Conservation (phyloP, 1,140 invertebrate species). For the Stegodyphus dumicola region DNA sequence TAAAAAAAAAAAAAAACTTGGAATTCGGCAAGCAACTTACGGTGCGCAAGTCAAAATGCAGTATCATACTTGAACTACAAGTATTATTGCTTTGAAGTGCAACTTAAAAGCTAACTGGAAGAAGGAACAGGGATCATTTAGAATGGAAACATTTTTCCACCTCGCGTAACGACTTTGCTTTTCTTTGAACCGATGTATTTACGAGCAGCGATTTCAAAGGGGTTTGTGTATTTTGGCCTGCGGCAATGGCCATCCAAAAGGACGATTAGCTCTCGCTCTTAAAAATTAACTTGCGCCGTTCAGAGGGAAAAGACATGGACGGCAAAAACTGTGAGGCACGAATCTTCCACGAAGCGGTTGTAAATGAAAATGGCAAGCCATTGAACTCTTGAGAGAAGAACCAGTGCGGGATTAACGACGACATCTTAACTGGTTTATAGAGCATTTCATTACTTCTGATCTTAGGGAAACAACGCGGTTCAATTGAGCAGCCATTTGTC, state of each 20-base stretch:
- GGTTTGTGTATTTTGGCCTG: slow-evolving; percentile 39
- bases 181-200: slow-evolving; percentile 14
- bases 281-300: slow-evolving; percentile 55
- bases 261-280: slow-evolving; percentile 54
- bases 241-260: slow-evolving; percentile 35
- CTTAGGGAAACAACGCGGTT: slow-evolving; percentile 59
- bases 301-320: slow-evolving; percentile 37
- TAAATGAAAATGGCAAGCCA: slow-evolving; percentile 59
- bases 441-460: slow-evolving; percentile 60
- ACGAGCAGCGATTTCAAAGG: slow-evolving; percentile 33
- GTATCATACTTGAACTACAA: not conserved
- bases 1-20: too few species aligned
- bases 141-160: slow-evolving; percentile 18
- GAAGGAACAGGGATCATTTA: not conserved
- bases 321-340: slow-evolving; percentile 49
- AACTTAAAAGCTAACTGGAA: too few species aligned
- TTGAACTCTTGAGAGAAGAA: slow-evolving; percentile 55
- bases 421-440: slow-evolving; percentile 61
- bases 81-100: not conserved
- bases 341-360: slow-evolving; percentile 54
- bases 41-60: too few species aligned
- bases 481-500: slow-evolving; percentile 56
- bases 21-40: too few species aligned
- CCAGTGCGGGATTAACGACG: slow-evolving; percentile 54
- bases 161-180: slow-evolving; percentile 30